Evolutionary conservation across 1,140 invertebrate species (phyloP), one percentile per base, ranked within the genome.

Genomic region (Doryteuthis pealeii): DNA sequence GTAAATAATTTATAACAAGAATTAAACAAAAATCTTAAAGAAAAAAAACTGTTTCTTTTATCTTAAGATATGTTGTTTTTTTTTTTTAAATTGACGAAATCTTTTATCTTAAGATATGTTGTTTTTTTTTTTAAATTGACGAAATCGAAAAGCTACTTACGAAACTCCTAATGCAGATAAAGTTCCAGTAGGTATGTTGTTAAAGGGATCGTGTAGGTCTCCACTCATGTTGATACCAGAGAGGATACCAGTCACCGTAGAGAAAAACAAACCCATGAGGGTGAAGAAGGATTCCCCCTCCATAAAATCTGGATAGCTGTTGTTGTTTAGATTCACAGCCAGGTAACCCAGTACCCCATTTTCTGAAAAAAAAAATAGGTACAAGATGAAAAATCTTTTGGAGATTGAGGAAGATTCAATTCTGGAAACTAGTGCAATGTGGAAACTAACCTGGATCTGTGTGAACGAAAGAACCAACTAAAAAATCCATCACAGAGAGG

Each of bases 141-240:
- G n/a, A n/a, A n/a, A n/a, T n/a, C n/a, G 35, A 5, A 40, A 40
- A 40, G 35, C 0, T 66, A 82, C 67, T 81, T 76, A 88, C 86
- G 83, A 83, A 32, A 96, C 94, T 71, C 93, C 92, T 75, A 98
- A 91, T 68, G 97, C 95, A 35, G 95, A 93, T 33, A 99, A 88
- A 5, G 96, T 97, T 49, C 97, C 97, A 88, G 94, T 94, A 4
- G 96, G 96, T 84, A 99, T 99, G 87, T 97, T 95, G 65, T 91
- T 92, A 15, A 94, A 94, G 0, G 97, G 96, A 82, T 96, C 93
- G 74, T 92, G 91, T 62, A 99, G 90, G 88, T 99, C 96, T 18
- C 96, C 96, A 87, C 95, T 97, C 96, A 99, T 99, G 86, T 99
- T 99, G 78, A 99, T 89, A 65, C 97, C 97, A 65, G 96, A 95